Evolutionary conservation across 64 coral and sea anemone genomes (phyloP), one percentile per base, ranked within the genome.

Genomic region (Montipora cactus): DNA sequence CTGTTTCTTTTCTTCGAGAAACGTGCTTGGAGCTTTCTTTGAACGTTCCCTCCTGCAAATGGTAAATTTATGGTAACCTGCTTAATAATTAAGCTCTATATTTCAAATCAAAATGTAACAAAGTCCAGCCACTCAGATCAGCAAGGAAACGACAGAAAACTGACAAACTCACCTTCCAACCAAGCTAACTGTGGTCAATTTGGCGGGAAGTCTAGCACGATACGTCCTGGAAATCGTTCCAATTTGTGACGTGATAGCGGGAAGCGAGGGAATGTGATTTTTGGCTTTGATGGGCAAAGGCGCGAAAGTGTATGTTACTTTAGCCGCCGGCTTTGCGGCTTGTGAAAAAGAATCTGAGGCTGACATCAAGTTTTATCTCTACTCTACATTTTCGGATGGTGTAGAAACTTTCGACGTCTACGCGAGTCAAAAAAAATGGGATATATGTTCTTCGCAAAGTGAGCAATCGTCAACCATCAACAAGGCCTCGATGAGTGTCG

Each of bases 121-220:
- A 37, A 37, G 37, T 37, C 53, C 6, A 57, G 53, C 0, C 3
- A 57, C 53, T 57, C 11, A 0, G 37, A 37, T 2, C 37, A 11
- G 53, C 53, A 57, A 47, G 9, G 13, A 84, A 49, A 1, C 44
- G 4, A 67, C 3, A 47, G 59, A 7, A 44, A 45, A 14, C 37
- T 5, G 8, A 47, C 13, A 21, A 49, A 86, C 82, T 72, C 66
- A 86, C 82, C 82, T 72, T 71, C 82, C 82, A 71, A 86, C 82
- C 20, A 86, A 51, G 66, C 82, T 86, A 23, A 86, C 82, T 47
- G 82, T 86, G 18, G 82, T 59, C 49, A 86, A 86, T 86, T 86
- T 86, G 10, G 66, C 82, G 21, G 82, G 82, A 71, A 86, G 14
- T 71, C 66, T 70, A 7, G 64, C 20, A 49, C 82, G 82, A 71